A percentile compares a stretch with the other conserved stretches of the same genome.
Evolutionary conservation across 2,797 vertebrate species (phyloP).

Genomic region (Eulemur albifrons): DNA sequence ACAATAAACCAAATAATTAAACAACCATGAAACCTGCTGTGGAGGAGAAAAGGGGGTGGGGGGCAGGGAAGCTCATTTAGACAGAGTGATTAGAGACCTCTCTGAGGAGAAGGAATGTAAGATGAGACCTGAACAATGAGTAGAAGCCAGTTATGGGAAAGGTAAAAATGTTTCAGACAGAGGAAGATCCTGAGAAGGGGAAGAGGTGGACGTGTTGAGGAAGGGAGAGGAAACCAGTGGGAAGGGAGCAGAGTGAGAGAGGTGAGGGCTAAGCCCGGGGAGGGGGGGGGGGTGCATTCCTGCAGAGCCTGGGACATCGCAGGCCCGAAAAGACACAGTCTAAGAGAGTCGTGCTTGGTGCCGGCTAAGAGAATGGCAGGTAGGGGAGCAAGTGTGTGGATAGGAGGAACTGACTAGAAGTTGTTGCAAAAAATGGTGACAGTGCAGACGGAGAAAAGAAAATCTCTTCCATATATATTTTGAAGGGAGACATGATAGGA

Average conservation of each 20-base stretch:
- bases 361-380: not conserved
- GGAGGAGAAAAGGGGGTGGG: not conserved
- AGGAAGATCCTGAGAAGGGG: not conserved
- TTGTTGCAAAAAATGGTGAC: not conserved
- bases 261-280: not conserved
- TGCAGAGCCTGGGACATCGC: not conserved
- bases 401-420: not conserved
- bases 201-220: not conserved
- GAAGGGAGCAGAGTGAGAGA: not conserved
- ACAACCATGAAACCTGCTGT: not conserved
- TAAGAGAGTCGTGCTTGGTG: not conserved
- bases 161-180: not conserved
- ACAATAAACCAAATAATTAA: constrained; percentile 1
- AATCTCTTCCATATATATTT: not conserved
- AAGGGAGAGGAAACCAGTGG: not conserved
- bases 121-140: not conserved
- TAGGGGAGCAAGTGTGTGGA: not conserved
- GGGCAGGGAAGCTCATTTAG: not conserved
- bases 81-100: not conserved
- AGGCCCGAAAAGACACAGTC: not conserved
- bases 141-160: not conserved
- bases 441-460: not conserved
- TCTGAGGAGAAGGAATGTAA: not conserved
- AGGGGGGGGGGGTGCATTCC: not conserved
- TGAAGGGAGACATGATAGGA: not conserved